Conservation (phyloP, 1,140 invertebrate species). For the Acromyrmex echinatior region DNA sequence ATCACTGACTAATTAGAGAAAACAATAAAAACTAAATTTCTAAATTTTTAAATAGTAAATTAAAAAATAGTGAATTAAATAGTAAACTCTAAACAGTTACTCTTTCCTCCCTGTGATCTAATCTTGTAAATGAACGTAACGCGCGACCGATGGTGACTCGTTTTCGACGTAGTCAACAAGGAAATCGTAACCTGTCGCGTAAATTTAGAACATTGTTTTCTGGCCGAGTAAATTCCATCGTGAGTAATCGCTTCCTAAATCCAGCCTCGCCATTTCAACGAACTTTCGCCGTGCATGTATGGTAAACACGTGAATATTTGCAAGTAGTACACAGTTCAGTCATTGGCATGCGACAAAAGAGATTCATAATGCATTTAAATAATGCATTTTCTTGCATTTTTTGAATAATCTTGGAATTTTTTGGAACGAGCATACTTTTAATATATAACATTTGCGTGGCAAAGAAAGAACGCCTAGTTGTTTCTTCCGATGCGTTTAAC, state of each 20-base stretch:
- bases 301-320: neutral
- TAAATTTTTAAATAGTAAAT: too few species aligned
- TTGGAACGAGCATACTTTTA: neutral
- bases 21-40: too few species aligned
- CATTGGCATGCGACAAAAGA: neutral
- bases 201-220: conserved; percentile 78
- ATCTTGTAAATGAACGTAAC: neutral
- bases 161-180: conserved; percentile 36
- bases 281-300: neutral
- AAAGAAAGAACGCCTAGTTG: neutral
- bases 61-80: too few species aligned
- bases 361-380: neutral
- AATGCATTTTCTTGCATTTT: neutral
- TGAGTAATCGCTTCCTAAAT: conserved; percentile 69
- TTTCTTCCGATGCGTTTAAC: conserved; percentile 55
- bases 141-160: neutral
- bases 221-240: conserved; percentile 53
- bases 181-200: conserved; percentile 50
- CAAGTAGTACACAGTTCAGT: too few species aligned
- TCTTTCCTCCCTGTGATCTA: neutral
- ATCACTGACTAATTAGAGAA: too few species aligned
- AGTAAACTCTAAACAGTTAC: too few species aligned
- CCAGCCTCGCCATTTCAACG: conserved; percentile 44
- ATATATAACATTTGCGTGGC: neutral
- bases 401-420: neutral